These are phyloP conservation scores for Drosophila kikkawai DNA, from an alignment of 1,140 invertebrate species.

Conservation along the genomic window DNA sequence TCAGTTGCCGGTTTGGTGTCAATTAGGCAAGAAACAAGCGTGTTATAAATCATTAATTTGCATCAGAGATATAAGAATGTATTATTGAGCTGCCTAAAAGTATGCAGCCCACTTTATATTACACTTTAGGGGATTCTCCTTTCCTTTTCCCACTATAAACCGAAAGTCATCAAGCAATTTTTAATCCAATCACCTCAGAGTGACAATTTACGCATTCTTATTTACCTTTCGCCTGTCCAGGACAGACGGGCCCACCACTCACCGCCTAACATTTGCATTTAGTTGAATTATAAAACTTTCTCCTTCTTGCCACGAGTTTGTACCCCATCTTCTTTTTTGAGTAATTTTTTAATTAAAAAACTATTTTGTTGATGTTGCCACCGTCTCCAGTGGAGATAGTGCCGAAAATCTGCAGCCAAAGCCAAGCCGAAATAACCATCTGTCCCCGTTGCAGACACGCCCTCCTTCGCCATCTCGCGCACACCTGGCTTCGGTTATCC, in stretches of 20 bases:
- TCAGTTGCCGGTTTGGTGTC: not conserved
- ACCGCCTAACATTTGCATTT: constrained; percentile 71
- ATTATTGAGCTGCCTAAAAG: not conserved
- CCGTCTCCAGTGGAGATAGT: constrained; percentile 46
- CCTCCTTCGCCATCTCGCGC: constrained; percentile 95
- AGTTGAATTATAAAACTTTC: constrained; percentile 83
- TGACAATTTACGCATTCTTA: constrained; percentile 26
- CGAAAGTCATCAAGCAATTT: constrained; percentile 11
- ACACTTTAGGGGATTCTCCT: no score
- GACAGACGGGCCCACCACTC: constrained; percentile 6
- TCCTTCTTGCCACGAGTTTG: constrained; percentile 20
- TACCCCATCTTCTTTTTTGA: constrained; percentile 28
- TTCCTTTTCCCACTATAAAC: not conserved
- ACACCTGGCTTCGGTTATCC: constrained; percentile 95
- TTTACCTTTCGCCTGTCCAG: constrained; percentile 38
- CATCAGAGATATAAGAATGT: not conserved
- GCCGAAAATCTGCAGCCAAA: constrained; percentile 60
- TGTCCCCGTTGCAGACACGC: constrained; percentile 89
- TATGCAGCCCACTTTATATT: not conserved
- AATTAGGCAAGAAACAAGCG: not conserved
- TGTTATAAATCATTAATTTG: not conserved
- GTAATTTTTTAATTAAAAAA: constrained; percentile 79
- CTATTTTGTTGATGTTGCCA: constrained; percentile 76
- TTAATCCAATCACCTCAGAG: constrained; percentile 9
- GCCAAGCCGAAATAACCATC: constrained; percentile 58